These are phyloP conservation scores for Ochotona princeps DNA, from an alignment of 2,113 vertebrate genomes.

Conservation along the genomic window DNA sequence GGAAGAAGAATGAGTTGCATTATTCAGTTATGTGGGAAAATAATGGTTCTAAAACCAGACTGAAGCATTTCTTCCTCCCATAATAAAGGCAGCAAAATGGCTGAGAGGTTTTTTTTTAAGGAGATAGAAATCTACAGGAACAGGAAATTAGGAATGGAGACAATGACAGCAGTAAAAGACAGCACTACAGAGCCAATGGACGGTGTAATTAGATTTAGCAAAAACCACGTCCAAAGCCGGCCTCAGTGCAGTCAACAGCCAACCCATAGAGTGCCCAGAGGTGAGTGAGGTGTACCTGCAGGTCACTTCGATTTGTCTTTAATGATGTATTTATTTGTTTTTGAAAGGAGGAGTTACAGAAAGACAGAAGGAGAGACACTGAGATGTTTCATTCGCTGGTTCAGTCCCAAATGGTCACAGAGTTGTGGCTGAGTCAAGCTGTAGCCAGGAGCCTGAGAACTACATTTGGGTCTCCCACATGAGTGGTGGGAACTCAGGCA, in stretches of 20 bases:
- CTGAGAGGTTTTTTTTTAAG: neutral
- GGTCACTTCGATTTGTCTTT: neutral
- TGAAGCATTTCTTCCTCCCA: constrained; percentile 2
- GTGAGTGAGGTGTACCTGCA: neutral
- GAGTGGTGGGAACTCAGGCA: no score
- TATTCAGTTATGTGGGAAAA: neutral
- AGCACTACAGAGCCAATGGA: neutral
- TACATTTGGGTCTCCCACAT: no score
- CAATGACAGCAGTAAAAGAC: neutral
- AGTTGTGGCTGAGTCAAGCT: no score
- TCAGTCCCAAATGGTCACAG: no score
- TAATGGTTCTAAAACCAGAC: neutral
- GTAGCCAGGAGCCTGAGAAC: no score
- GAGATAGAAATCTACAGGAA: neutral
- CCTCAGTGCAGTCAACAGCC: neutral
- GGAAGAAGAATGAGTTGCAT: neutral
- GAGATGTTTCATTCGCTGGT: no score
- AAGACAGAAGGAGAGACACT: no score
- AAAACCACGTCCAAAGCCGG: neutral
- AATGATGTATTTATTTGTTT: no score
- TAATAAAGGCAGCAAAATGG: neutral
- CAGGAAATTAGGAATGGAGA: neutral
- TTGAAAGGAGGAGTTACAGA: no score
- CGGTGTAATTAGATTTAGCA: rapidly evolving
- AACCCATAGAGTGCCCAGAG: neutral